A percentile compares a stretch with the other conserved stretches of the same genome.
These are phyloP conservation scores for Pseudachorutes palmiensis DNA, from an alignment of 1,140 invertebrate species.

Conservation along the genomic window DNA sequence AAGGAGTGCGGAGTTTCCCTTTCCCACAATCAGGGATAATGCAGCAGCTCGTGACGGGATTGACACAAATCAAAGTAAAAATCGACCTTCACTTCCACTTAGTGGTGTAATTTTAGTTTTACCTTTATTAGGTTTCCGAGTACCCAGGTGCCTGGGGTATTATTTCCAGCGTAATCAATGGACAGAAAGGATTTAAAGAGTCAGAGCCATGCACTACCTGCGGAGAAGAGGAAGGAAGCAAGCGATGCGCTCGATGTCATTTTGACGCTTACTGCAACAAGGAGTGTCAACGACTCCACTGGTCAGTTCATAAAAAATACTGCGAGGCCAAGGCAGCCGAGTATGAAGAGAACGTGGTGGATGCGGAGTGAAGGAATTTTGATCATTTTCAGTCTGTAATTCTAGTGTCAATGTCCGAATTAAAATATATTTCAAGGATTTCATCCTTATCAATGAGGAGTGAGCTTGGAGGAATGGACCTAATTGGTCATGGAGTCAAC, in stretches of 20 bases:
- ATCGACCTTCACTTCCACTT: neutral
- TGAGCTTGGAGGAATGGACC: too few relatives aligned
- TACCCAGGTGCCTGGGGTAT: conserved; percentile 56
- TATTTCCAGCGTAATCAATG: conserved; percentile 78
- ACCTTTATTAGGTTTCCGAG: conserved; percentile 40
- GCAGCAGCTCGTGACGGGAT: conserved; percentile 63
- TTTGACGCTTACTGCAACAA: conserved; percentile 86
- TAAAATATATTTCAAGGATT: too few relatives aligned
- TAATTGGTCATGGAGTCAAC: too few relatives aligned
- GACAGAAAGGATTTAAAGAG: conserved; percentile 65
- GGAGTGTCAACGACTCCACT: conserved; percentile 89
- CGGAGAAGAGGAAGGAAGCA: conserved; percentile 74
- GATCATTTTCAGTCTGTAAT: too few relatives aligned
- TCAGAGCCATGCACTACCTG: conserved; percentile 74
- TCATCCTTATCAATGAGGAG: too few relatives aligned
- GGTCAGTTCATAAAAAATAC: conserved; percentile 89
- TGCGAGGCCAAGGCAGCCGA: conserved; percentile 44
- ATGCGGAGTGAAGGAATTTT: neutral
- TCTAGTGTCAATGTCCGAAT: too few relatives aligned
- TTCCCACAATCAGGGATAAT: conserved; percentile 77
- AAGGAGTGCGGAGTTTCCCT: conserved; percentile 75
- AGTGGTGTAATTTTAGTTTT: conserved; percentile 25
- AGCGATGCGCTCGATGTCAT: conserved; percentile 94
- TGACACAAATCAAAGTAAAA: conserved; percentile 60
- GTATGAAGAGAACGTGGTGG: neutral